Conservation (phyloP, 2,113 vertebrate species). For the Gobius niger region DNA sequence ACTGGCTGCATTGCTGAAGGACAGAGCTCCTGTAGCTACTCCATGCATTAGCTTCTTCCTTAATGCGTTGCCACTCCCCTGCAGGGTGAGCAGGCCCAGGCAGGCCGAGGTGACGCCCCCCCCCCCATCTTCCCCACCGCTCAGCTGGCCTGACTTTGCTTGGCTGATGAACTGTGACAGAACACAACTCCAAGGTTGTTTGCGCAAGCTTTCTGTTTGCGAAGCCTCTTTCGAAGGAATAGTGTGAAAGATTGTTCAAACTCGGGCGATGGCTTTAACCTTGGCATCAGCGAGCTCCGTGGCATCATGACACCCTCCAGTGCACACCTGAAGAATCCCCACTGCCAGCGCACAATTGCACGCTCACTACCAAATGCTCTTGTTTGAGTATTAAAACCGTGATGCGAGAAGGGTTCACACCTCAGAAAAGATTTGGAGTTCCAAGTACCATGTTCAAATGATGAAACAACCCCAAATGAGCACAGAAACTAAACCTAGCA, state of each 20-base stretch:
- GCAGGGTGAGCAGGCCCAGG: constrained; percentile 49
- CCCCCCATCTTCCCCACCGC: constrained; percentile 46
- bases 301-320: constrained; percentile 42
- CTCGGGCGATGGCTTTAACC: constrained; percentile 60
- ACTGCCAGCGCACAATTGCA: constrained; percentile 36
- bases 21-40: constrained; percentile 28
- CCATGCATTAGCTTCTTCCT: constrained; percentile 22
- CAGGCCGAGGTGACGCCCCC: constrained; percentile 57
- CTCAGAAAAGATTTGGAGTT: neutral
- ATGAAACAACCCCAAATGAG: too few relatives aligned
- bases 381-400: constrained; percentile 35
- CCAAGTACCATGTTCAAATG: neutral
- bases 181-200: constrained; percentile 69
- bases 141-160: constrained; percentile 56
- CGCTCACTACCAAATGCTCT: constrained; percentile 48
- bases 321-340: constrained; percentile 62
- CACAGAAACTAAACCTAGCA: too few relatives aligned
- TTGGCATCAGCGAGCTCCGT: constrained; percentile 51
- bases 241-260: constrained; percentile 44
- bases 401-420: neutral
- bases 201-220: constrained; percentile 25
- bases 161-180: constrained; percentile 66
- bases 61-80: constrained; percentile 59
- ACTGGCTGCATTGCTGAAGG: constrained; percentile 65
- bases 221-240: constrained; percentile 26